A percentile compares a stretch with the other conserved stretches of the same genome.
Evolutionary conservation across 2,113 vertebrate species (phyloP).

Genomic region (Epinephelus cyanopodus): DNA sequence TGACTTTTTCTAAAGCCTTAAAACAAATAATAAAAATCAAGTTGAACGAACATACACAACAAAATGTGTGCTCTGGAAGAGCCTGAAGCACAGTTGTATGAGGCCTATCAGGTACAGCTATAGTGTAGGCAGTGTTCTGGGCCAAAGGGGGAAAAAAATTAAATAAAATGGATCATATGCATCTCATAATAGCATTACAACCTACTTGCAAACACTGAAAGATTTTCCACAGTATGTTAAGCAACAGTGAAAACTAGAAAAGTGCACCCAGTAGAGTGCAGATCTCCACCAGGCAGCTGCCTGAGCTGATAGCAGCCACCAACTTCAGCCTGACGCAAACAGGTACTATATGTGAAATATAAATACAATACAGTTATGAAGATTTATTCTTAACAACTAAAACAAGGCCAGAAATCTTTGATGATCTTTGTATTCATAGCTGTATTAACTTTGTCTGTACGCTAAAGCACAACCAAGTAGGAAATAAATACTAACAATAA

Average conservation of each 20-base stretch:
- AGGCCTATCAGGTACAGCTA: not conserved
- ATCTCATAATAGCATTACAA: not conserved
- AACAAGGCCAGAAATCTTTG: too few relatives aligned
- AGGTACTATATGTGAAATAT: too few relatives aligned
- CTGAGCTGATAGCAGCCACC: too few relatives aligned
- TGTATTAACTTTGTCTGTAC: too few relatives aligned
- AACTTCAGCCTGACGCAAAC: too few relatives aligned
- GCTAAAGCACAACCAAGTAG: too few relatives aligned
- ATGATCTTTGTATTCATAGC: too few relatives aligned
- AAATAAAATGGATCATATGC: not conserved
- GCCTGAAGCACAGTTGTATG: conserved; percentile 5
- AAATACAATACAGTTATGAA: too few relatives aligned
- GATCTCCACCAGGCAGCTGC: too few relatives aligned
- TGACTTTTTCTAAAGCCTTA: conserved; percentile 41
- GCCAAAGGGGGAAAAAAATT: not conserved
- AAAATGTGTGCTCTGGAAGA: not conserved
- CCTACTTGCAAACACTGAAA: not conserved
- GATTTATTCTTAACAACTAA: too few relatives aligned
- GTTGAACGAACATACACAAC: not conserved
- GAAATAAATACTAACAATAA: too few relatives aligned
- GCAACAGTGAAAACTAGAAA: not conserved
- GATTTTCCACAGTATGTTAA: not conserved
- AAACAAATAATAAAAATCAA: conserved; percentile 10
- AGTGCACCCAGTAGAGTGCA: too few relatives aligned
- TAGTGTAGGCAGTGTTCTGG: not conserved